These are phyloP conservation scores for Drosophila mimica DNA, from an alignment of 2,888 invertebrate species.

Conservation along the genomic window DNA sequence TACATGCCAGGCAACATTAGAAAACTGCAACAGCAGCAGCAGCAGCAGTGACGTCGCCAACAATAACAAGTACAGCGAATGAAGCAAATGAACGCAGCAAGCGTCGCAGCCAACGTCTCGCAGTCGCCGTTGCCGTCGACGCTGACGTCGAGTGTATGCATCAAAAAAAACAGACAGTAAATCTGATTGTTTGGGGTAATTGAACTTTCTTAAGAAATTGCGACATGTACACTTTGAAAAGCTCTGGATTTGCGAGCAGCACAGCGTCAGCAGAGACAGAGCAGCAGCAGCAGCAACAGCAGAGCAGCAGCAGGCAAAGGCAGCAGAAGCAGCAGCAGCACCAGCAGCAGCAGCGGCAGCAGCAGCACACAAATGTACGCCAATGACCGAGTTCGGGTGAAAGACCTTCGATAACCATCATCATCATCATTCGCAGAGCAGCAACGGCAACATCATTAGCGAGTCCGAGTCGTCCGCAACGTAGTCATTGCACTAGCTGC, in stretches of 20 bases:
- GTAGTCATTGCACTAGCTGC: conserved; percentile 73
- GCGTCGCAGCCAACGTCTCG: conserved; percentile 19
- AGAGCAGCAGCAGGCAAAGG: conserved; percentile 30
- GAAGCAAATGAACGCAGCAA: conserved; percentile 67
- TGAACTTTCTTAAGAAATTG: conserved; percentile 85
- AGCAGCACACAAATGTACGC: conserved; percentile 84
- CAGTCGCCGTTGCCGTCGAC: conserved; percentile 20
- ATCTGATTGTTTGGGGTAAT: conserved; percentile 84
- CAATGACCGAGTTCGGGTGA: conserved; percentile 86
- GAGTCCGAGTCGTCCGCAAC: conserved; percentile 59
- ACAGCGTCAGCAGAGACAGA: conserved; percentile 57
- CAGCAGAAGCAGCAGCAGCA: conserved; percentile 38
- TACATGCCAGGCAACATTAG: conserved; percentile 72
- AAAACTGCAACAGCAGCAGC: conserved; percentile 67
- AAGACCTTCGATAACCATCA: conserved; percentile 86
- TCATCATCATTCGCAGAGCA: conserved; percentile 81
- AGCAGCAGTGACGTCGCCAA: conserved; percentile 27
- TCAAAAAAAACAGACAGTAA: conserved; percentile 83
- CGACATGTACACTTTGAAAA: conserved; percentile 84
- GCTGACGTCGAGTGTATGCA: conserved; percentile 73
- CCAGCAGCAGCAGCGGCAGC: conserved; percentile 54
- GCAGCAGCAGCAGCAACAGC: conserved; percentile 49
- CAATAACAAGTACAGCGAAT: conserved; percentile 43
- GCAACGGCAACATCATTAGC: conserved; percentile 73
- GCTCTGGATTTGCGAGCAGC: conserved; percentile 84